Base-by-base conservation (phyloP, 2,888 invertebrate genomes). In the Argyresthia goedartella region DNA sequence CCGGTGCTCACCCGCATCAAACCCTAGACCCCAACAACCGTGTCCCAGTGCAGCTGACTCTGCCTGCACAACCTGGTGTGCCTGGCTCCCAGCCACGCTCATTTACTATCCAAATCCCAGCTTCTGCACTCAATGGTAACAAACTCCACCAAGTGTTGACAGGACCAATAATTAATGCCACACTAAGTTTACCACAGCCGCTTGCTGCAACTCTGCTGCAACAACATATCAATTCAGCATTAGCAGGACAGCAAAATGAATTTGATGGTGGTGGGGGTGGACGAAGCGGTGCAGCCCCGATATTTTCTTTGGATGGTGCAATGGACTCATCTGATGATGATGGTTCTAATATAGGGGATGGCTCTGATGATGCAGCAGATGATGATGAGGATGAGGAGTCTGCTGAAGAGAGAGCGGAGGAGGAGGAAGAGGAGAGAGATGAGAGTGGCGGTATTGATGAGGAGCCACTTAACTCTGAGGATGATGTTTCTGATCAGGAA, bases 401-500 rank as follows among this genome's bases (percentile, higher is more conserved):
- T 57, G 89, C 90, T 2, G 91, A 89, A 57, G 90, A 89, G 65
- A 72, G 89, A 65, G 82, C 91, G 4, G 89, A 90, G 51, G 90
- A 90, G 53, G 90, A 90, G 42, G 91, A 92, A 56, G 91, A 93
- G 57, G 92, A 92, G 61, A 89, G 91, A 16, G 92, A 92, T 59
- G 92, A 92, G 54, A 91, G 88, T 55, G 89, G 89, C 36, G 89
- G 89, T 33, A 80, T 86, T 0, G 89, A 89, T 59, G 89, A 98
- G 88, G 98, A 98, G 71, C 98, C 98, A 0, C 86, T 99, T 0
- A 98, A 98, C 79, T 97, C 97, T 6, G 97, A 93, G 65, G 99
- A 99, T 81, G 98, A 99, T 85, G 97, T 98, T 7, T 98, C 98
- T 49, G 98, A 98, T 73, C 98, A 98, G 67, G 95, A 97, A 71